Evolutionary conservation across 2,113 vertebrate species (phyloP).

Genomic region (Plecturocebus donacophilus): DNA sequence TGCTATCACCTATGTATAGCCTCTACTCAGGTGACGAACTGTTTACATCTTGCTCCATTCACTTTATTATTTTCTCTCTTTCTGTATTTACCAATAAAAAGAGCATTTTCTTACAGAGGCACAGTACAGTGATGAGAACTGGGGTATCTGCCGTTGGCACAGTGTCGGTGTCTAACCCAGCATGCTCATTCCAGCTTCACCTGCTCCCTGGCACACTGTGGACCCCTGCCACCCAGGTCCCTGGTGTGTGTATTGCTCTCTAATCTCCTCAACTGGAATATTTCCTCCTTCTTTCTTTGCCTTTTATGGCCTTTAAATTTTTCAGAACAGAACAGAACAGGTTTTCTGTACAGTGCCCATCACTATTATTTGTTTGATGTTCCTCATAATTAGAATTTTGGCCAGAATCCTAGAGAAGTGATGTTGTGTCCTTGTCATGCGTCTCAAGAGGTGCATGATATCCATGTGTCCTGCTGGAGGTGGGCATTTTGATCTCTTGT

Average conservation of each 20-base stretch:
- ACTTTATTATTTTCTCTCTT: too few species aligned
- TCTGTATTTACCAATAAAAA: not conserved
- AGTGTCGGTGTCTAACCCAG: fast-evolving
- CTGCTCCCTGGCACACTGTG: fast-evolving
- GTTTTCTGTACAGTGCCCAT: not conserved
- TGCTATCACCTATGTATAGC: not conserved
- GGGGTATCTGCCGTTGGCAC: fast-evolving
- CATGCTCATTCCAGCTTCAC: fast-evolving
- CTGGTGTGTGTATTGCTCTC: fast-evolving
- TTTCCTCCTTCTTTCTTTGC: not conserved
- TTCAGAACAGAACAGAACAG: not conserved
- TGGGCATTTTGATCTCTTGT: not conserved
- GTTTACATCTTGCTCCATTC: not conserved
- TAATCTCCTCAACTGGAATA: not conserved
- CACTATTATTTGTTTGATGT: not conserved
- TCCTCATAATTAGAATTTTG: not conserved
- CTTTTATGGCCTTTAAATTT: not conserved
- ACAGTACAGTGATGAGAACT: not conserved
- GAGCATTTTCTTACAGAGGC: not conserved
- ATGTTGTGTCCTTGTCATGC: fast-evolving
- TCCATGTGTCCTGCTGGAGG: not conserved
- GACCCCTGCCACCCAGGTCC: fast-evolving
- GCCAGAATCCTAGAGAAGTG: not conserved
- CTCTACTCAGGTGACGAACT: not conserved
- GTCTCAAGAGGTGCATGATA: fast-evolving